Evolutionary conservation across 2,797 vertebrate genomes (phyloP), one percentile per base, ranked within the genome.

Genomic region (Peromyscus attwateri): DNA sequence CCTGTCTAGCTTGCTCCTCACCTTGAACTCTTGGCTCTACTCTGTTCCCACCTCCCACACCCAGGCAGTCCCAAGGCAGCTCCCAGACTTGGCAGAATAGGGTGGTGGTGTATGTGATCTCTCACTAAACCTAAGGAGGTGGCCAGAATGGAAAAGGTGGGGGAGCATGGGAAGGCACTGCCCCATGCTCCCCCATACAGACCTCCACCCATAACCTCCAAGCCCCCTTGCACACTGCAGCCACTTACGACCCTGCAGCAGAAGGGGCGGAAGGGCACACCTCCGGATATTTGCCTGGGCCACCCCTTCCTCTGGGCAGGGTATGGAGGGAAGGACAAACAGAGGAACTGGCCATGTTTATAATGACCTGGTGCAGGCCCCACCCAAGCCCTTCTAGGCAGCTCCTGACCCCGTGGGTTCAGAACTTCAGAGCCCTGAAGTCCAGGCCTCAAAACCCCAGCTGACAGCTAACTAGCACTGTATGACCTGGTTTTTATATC

Each of bases 291-390:
- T 89, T 97, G 96, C 83, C 95, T 0, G 76, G 92, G 90, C 96
- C 95, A 80, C 90, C 88, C 96, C 97, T 97, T 95, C 97, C 97
- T 90, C 95, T 97, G 88, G 92, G 96, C 96, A 92, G 92, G 0
- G 31, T 87, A 25, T 0, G 12, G 97, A 95, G 91, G 89, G 92
- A 92, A 96, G 93, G 96, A 98, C 97, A 98, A 98, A 98, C 91
- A 95, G 97, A 98, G 97, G 98, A 98, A 98, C 97, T 97, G 95
- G 46, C 55, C 13, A 0, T 98, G 97, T 98, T 98, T 98, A 98
- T 92, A 96, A 40, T 62, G 94, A 91, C 13, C 79, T 3, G 94
- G 88, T 55, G 0, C 31, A 90, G 73, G 91, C 91, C 85, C 94
- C 97, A 89, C 97, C 97, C 96, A 60, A 14, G 60, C 31, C 55